Conservation (phyloP, 2,888 invertebrate species). For the Hemicrepidius hirtus region DNA sequence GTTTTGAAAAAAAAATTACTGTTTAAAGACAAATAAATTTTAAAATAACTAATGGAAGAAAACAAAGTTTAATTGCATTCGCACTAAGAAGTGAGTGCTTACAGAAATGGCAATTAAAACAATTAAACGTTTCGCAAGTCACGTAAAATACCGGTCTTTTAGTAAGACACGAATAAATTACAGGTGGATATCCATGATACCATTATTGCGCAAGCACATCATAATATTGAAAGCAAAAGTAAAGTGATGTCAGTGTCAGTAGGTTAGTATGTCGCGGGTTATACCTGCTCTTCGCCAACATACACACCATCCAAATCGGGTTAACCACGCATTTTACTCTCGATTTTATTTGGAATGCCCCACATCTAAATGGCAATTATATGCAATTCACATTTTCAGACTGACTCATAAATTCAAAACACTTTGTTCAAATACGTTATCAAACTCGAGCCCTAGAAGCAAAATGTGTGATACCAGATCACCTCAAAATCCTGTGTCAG, state of each 20-base stretch:
- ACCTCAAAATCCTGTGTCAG: no score
- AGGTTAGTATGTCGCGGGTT: slow-evolving; percentile 39
- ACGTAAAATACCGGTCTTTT: slow-evolving; percentile 32
- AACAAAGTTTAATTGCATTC: background rate
- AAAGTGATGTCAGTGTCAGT: slow-evolving; percentile 40
- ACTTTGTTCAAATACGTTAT: no score
- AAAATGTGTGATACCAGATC: no score
- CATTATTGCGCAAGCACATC: slow-evolving; percentile 36
- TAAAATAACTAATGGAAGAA: background rate
- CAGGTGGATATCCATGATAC: slow-evolving; percentile 36
- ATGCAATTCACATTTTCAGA: background rate
- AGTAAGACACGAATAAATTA: slow-evolving; percentile 23
- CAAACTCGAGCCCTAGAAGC: no score
- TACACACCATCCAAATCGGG: background rate
- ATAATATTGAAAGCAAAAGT: slow-evolving; percentile 43
- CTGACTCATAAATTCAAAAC: no score
- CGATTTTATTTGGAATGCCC: slow-evolving; percentile 30
- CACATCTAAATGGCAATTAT: background rate
- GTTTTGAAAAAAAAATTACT: no score
- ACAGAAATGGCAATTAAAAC: slow-evolving; percentile 31
- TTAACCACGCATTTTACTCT: slow-evolving; percentile 13
- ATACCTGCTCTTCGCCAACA: slow-evolving; percentile 17
- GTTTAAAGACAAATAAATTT: no score
- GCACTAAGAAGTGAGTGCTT: background rate
- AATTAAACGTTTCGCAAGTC: slow-evolving; percentile 37